These are phyloP conservation scores for Amphipyra tragopoginis DNA, from an alignment of 2,888 invertebrate species.

Conservation along the genomic window DNA sequence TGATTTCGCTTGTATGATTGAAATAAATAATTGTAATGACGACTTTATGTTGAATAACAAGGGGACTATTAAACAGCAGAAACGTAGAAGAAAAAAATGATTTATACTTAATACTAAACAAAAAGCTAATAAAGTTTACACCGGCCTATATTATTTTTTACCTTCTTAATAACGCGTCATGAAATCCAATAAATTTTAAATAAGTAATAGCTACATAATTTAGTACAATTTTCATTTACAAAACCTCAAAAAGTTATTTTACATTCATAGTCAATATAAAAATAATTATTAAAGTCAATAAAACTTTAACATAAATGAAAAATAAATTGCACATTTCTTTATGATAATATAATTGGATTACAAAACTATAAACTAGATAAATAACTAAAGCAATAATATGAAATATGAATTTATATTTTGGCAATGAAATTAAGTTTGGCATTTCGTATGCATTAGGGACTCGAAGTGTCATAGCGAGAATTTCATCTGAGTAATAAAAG, in stretches of 20 bases:
- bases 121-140: no score
- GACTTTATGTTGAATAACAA: no score
- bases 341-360: slow-evolving; percentile 14
- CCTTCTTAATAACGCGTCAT: no score
- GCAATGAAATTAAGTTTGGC: slow-evolving; percentile 5
- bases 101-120: no score
- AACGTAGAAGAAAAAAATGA: no score
- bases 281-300: neutral
- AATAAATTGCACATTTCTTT: neutral
- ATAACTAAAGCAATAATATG: slow-evolving; percentile 4
- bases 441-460: slow-evolving; percentile 12
- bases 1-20: no score
- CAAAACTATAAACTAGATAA: slow-evolving; percentile 8
- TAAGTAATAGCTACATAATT: no score
- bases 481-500: neutral
- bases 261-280: neutral
- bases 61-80: no score
- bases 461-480: neutral
- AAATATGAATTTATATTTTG: slow-evolving; percentile 14
- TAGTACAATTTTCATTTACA: neutral
- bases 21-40: no score
- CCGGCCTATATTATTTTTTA: no score
- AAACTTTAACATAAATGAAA: neutral
- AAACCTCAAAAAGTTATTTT: neutral
- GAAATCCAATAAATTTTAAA: no score